These are phyloP conservation scores for Psilopsiagon aurifrons DNA, from an alignment of 2,113 vertebrate genomes.

Conservation along the genomic window DNA sequence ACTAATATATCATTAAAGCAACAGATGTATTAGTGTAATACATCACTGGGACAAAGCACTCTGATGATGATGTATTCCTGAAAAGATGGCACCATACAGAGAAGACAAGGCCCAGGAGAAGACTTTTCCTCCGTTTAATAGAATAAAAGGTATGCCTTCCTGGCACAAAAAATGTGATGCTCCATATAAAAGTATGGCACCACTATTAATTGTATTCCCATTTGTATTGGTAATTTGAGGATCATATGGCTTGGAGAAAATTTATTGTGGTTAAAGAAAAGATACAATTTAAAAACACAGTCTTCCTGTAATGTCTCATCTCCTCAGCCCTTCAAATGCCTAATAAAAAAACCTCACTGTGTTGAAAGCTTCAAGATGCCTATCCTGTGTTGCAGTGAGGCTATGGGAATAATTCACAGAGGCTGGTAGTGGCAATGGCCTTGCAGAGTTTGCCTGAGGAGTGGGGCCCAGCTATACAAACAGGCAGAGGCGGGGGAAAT, in stretches of 20 bases:
- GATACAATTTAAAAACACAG: constrained; percentile 24
- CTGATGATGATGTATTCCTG: constrained; percentile 60
- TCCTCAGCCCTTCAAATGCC: background rate
- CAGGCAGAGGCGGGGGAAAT: background rate
- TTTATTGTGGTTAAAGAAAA: constrained; percentile 3
- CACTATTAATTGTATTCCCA: background rate
- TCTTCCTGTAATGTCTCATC: background rate
- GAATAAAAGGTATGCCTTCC: constrained; percentile 15
- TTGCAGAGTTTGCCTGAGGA: background rate
- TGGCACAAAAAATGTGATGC: constrained; percentile 11
- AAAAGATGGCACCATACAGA: constrained; percentile 44
- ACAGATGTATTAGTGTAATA: constrained; percentile 70
- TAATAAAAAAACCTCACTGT: background rate
- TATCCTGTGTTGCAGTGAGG: background rate
- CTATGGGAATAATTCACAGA: background rate
- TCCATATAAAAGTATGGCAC: background rate
- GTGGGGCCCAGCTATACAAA: background rate
- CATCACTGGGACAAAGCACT: constrained; percentile 69
- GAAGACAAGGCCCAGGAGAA: constrained; percentile 36
- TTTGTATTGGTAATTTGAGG: constrained; percentile 6
- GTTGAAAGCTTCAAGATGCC: background rate
- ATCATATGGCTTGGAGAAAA: constrained; percentile 49
- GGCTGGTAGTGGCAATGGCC: background rate
- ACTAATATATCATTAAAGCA: constrained; percentile 76
- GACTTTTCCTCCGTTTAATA: constrained; percentile 37